A percentile compares a stretch with the other conserved stretches of the same genome.
These are phyloP conservation scores for Anthophora plumipes DNA, from an alignment of 2,888 invertebrate species.

Conservation along the genomic window DNA sequence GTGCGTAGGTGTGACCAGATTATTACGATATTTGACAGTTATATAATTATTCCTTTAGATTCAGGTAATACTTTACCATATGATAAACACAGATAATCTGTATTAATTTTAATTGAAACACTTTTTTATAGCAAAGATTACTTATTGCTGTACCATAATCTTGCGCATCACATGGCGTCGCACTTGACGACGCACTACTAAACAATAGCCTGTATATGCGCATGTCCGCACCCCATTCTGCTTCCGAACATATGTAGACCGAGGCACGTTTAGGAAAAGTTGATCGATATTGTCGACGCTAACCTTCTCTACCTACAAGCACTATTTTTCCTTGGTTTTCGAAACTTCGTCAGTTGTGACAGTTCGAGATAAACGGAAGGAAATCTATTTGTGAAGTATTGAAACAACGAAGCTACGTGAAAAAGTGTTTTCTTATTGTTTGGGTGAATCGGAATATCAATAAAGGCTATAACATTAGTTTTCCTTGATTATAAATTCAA, in stretches of 20 bases:
- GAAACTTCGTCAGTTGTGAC: constrained; percentile 9
- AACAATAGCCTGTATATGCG: constrained; percentile 68
- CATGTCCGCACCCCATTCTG: constrained; percentile 72
- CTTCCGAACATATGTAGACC: constrained; percentile 72
- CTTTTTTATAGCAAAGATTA: not conserved
- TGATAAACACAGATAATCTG: not conserved
- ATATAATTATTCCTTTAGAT: not conserved
- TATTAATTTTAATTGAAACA: not conserved
- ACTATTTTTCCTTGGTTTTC: constrained; percentile 26
- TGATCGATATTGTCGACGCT: constrained; percentile 70
- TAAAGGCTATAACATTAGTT: not conserved
- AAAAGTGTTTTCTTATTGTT: not conserved
- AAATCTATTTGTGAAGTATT: constrained; percentile 4
- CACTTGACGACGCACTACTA: constrained; percentile 66
- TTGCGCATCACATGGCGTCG: constrained; percentile 70
- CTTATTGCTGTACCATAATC: constrained; percentile 49
- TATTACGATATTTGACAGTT: not conserved
- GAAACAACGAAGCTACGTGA: not conserved
- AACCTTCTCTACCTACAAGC: constrained; percentile 49
- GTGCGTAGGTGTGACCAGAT: not conserved
- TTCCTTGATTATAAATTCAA: not conserved
- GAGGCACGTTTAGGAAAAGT: constrained; percentile 72
- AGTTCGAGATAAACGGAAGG: not conserved
- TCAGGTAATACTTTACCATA: not conserved
- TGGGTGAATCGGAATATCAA: not conserved